phyloP scores from a whole-genome alignment of 2,888 invertebrate species.

The Synanthedon andrenaeformis region DNA sequence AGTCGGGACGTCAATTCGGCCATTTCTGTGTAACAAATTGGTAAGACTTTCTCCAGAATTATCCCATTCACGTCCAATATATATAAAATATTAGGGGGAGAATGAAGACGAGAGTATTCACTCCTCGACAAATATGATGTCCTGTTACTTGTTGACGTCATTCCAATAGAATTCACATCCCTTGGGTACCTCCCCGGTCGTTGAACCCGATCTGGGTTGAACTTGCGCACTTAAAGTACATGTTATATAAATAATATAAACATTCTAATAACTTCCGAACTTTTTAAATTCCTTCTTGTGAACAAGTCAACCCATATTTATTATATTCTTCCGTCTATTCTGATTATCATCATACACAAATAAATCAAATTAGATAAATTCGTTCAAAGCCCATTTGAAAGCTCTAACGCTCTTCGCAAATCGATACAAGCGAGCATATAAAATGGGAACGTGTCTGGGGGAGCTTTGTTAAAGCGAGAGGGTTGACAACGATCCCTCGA shows the following conservation, averaged over 20 bases:
- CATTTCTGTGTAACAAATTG: slow-evolving; percentile 37
- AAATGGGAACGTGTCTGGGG: slow-evolving; percentile 4
- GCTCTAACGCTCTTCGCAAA: too few relatives aligned
- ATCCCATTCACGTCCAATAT: slow-evolving; percentile 2
- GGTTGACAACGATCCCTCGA: slow-evolving; percentile 17
- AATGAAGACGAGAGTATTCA: not conserved
- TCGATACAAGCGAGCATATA: too few relatives aligned
- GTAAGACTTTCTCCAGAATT: slow-evolving; percentile 9
- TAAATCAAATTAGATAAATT: too few relatives aligned
- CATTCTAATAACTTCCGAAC: too few relatives aligned
- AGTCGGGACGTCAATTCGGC: slow-evolving; percentile 38
- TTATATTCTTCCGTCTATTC: too few relatives aligned
- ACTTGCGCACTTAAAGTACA: slow-evolving; percentile 1
- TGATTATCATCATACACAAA: too few relatives aligned
- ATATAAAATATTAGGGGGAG: not conserved
- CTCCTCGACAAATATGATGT: slow-evolving; percentile 41
- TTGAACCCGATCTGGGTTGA: slow-evolving; percentile 4
- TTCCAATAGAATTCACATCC: slow-evolving; percentile 64
- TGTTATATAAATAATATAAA: not conserved
- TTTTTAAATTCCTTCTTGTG: too few relatives aligned
- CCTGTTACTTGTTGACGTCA: slow-evolving; percentile 73
- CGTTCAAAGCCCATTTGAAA: too few relatives aligned
- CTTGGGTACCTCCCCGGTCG: slow-evolving; percentile 52
- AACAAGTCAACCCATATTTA: too few relatives aligned
- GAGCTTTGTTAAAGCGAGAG: slow-evolving; percentile 21